A percentile compares a stretch with the other conserved stretches of the same genome.
phyloP scores from a whole-genome alignment of 2,888 invertebrate species.

The Holacanthella duospinosa region DNA sequence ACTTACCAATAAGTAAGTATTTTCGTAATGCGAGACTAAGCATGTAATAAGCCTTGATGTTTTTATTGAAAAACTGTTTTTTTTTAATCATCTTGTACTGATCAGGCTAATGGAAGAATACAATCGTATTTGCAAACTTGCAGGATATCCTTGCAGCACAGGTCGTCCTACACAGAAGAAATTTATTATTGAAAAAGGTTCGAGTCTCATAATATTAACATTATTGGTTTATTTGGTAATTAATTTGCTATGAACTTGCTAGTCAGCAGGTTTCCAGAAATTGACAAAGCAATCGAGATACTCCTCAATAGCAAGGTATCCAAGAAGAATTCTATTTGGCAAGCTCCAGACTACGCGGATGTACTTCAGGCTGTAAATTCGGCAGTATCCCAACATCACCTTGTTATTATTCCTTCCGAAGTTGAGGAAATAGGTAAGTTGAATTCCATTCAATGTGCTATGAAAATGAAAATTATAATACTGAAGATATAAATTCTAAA shows the following conservation, averaged over 20 bases:
- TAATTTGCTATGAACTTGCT: background rate
- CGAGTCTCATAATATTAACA: slow-evolving; percentile 4
- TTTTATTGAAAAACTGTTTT: background rate
- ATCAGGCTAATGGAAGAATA: slow-evolving; percentile 10
- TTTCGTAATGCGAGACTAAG: background rate
- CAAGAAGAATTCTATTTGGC: background rate
- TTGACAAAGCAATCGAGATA: slow-evolving; percentile 10
- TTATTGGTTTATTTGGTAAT: background rate
- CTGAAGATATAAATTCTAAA: background rate
- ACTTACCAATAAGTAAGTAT: slow-evolving; percentile 11
- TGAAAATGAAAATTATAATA: background rate
- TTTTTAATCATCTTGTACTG: background rate
- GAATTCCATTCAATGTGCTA: background rate
- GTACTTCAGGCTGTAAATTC: slow-evolving; percentile 5
- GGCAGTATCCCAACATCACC: background rate
- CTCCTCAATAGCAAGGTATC: slow-evolving; percentile 8
- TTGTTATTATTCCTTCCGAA: background rate
- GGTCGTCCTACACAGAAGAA: slow-evolving; percentile 15
- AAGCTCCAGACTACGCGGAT: slow-evolving; percentile 16
- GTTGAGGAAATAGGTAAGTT: background rate
- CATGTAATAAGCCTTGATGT: background rate
- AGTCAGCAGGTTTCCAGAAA: slow-evolving; percentile 6
- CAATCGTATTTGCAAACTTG: slow-evolving; percentile 10
- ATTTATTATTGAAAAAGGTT: slow-evolving; percentile 7
- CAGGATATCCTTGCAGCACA: slow-evolving; percentile 4